Evolutionary conservation across 2,113 vertebrate genomes (phyloP), one percentile per base, ranked within the genome.

Genomic region (Thermophis baileyi): DNA sequence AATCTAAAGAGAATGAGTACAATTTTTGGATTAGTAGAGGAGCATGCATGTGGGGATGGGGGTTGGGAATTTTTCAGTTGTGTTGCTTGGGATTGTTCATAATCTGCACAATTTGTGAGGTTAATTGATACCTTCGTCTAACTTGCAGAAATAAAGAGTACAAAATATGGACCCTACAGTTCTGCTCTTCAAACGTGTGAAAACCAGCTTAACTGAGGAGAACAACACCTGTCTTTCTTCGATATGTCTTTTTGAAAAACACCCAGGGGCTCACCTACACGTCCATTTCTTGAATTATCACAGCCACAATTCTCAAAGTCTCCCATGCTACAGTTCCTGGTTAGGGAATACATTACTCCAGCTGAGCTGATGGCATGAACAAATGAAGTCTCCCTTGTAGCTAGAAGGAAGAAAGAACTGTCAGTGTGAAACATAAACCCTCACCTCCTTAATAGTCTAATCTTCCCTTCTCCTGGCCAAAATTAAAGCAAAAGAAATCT

Each of bases 251-350:
- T 57, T 53, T 9, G 35, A 54, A 6, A 54, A 24, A 88, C 25
- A 0, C 0, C 0, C 55, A 50, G n/a, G 53, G 53, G 1, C 96
- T 95, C 96, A 99, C 99, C 99, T 3, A 97, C 97, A 2, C 98
- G 98, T 63, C 99, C 98, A 16, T 98, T 98, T 95, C 98, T 98
- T 85, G 99, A 99, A 94, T 98, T 98, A 44, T 99, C 99, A 40
- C 99, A 99, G 94, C 99, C 98, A 18, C 99, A 99, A 97, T 97
- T 99, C 92, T 99, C 99, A 30, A 99, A 99, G 95, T 99, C 98
- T 0, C 99, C 99, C 98, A 99, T 97, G 95, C 99, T 99, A 88
- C 99, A 99, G 97, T 99, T 99, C 97, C 99, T 99, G 91, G 99
- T 99, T 54, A 99, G 98, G 3, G 98, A 98, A 96, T 99, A 98